Conservation (phyloP, 2,888 invertebrate species). For the Luffia ferchaultella region DNA sequence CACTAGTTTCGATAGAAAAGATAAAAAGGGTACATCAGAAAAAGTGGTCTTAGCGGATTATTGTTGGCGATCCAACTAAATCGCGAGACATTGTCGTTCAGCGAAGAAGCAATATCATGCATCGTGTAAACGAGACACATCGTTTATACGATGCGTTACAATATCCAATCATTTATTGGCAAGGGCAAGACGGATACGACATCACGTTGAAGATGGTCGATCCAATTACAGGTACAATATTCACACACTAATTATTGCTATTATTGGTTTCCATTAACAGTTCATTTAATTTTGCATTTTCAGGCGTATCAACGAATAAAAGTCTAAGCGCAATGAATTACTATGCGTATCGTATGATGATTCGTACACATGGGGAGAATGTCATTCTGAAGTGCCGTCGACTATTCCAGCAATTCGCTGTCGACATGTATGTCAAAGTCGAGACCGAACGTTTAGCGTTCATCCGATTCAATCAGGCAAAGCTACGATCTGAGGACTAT, state of each 20-base stretch:
- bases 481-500: slow-evolving; percentile 18
- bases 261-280: too few relatives aligned
- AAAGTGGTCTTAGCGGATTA: too few relatives aligned
- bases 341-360: slow-evolving; percentile 18
- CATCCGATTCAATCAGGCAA: slow-evolving; percentile 16
- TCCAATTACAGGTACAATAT: slow-evolving; percentile 7
- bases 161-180: slow-evolving; percentile 1
- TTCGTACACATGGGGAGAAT: slow-evolving; percentile 16
- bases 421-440: slow-evolving; percentile 16
- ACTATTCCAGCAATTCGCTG: slow-evolving; percentile 15
- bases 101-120: not conserved
- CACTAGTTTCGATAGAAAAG: too few relatives aligned
- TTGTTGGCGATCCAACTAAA: not conserved
- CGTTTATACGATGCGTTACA: slow-evolving; percentile 2
- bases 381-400: slow-evolving; percentile 15
- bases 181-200: not conserved
- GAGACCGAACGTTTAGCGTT: slow-evolving; percentile 17
- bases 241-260: not conserved
- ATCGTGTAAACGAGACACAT: not conserved
- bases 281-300: too few relatives aligned
- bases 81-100: slow-evolving; percentile 1
- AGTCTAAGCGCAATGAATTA: slow-evolving; percentile 17
- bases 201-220: not conserved
- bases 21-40: too few relatives aligned
- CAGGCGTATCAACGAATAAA: slow-evolving; percentile 16